Percentiles rank a stretch among this genome's conserved stretches.
phyloP scores from a whole-genome alignment of 2,113 vertebrate genomes.

The Oncorhynchus keta region DNA sequence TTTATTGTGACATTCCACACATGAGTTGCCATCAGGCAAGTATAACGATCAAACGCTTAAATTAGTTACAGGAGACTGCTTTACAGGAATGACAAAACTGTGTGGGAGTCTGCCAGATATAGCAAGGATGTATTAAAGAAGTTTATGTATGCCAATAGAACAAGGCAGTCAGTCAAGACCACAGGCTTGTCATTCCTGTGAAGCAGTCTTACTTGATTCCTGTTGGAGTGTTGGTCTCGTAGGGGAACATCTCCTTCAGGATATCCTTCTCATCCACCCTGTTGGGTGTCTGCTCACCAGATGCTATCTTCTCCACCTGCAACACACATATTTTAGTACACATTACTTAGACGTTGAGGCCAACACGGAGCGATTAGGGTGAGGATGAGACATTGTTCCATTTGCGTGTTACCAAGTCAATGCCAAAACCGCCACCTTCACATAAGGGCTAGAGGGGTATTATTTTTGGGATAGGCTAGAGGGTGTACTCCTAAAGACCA shows the following conservation, averaged over 20 bases:
- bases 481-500: neutral
- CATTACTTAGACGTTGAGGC: neutral
- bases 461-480: no score
- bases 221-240: slow-evolving; percentile 81
- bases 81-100: neutral
- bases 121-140: neutral
- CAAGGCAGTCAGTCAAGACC: no score
- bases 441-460: no score
- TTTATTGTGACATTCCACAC: neutral
- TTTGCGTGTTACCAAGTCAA: neutral
- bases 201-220: slow-evolving; percentile 82
- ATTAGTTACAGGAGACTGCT: neutral
- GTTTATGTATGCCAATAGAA: neutral
- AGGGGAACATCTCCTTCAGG: slow-evolving; percentile 86
- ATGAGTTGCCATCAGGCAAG: neutral
- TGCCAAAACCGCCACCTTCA: neutral
- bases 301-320: slow-evolving; percentile 79
- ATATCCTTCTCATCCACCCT: slow-evolving; percentile 77
- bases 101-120: neutral
- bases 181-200: no score
- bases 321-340: neutral
- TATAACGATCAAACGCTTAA: neutral
- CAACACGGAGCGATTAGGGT: neutral
- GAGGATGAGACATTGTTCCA: neutral
- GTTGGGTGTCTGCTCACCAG: slow-evolving; percentile 69